Conservation (phyloP, 2,888 invertebrate genomes). For the Oscheius onirici region DNA sequence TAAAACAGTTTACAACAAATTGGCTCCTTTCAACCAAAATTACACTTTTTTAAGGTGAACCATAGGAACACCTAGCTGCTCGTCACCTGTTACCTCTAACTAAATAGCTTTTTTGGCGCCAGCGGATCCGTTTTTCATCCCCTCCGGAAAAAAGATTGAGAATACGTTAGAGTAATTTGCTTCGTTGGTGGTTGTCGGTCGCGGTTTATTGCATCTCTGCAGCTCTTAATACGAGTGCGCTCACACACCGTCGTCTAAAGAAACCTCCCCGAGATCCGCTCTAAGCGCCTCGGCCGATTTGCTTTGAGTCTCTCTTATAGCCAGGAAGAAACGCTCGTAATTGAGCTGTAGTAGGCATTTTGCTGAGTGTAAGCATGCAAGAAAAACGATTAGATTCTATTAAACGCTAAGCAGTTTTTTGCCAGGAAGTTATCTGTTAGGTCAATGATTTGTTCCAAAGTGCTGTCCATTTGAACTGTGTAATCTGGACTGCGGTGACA, state of each 20-base stretch:
- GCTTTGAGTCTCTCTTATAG: conserved; percentile 23
- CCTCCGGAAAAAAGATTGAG: not conserved
- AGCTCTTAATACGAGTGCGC: conserved; percentile 28
- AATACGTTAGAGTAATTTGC: conserved; percentile 10
- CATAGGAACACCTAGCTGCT: conserved; percentile 7
- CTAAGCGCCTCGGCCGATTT: conserved; percentile 10
- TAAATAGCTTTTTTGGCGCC: conserved; percentile 8
- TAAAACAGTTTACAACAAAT: not conserved
- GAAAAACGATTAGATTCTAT: too few relatives aligned
- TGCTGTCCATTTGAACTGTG: conserved; percentile 32
- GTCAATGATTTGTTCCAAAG: conserved; percentile 28
- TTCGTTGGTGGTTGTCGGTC: conserved; percentile 16
- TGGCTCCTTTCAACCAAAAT: not conserved
- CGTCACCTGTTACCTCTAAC: conserved; percentile 22
- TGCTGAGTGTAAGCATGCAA: too few relatives aligned
- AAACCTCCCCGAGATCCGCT: conserved; percentile 24
- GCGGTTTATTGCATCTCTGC: conserved; percentile 29
- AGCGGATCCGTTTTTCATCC: too few relatives aligned
- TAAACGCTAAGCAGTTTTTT: not conserved
- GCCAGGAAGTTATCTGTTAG: conserved; percentile 10
- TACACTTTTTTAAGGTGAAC: conserved; percentile 6
- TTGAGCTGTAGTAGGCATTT: not conserved
- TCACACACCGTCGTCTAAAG: conserved; percentile 26
- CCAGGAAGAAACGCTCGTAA: conserved; percentile 17
- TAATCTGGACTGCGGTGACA: conserved; percentile 26